A percentile compares a stretch with the other conserved stretches of the same genome.
phyloP scores from a whole-genome alignment of 2,888 invertebrate genomes.

The Dasysyrphus albostriatus region DNA sequence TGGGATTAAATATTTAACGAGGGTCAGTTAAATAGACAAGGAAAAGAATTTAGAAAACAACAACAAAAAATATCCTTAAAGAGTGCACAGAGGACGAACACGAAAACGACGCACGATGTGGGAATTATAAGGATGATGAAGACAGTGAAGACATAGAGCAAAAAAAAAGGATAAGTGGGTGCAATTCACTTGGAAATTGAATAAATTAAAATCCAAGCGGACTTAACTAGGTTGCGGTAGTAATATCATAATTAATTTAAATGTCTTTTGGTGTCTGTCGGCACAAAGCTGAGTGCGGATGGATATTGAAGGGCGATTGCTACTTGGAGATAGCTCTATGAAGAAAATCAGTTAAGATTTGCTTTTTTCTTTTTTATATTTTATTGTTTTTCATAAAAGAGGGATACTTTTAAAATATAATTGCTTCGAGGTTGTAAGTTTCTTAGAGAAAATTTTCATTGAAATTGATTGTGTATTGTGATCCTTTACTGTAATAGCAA shows the following conservation, averaged over 20 bases:
- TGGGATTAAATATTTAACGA: conserved; percentile 75
- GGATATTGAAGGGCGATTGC: conserved; percentile 39
- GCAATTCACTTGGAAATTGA: conserved; percentile 71
- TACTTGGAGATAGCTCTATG: conserved; percentile 43
- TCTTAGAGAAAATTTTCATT: background rate
- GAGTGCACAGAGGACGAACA: conserved; percentile 23
- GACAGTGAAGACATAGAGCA: conserved; percentile 5
- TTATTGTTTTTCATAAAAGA: conserved; percentile 48
- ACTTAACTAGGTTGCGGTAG: conserved; percentile 73
- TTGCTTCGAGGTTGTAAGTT: conserved; percentile 29
- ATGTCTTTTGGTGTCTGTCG: conserved; percentile 67
- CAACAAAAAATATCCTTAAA: conserved; percentile 30
- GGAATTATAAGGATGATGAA: conserved; percentile 11
- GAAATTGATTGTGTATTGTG: background rate
- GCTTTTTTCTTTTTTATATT: background rate
- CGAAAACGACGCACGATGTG: conserved; percentile 6
- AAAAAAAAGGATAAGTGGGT: conserved; percentile 68
- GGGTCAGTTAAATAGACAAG: conserved; percentile 62
- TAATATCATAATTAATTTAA: conserved; percentile 75
- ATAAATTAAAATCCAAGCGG: conserved; percentile 68
- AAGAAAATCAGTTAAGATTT: conserved; percentile 41
- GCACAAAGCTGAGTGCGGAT: conserved; percentile 17
- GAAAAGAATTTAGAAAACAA: conserved; percentile 14
- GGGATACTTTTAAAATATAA: conserved; percentile 36
- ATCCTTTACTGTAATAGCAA: background rate